Percentiles rank a stretch among this genome's conserved stretches.
Evolutionary conservation across 2,797 vertebrate species (phyloP).

Genomic region (Sternarchorhynchus goeldii): DNA sequence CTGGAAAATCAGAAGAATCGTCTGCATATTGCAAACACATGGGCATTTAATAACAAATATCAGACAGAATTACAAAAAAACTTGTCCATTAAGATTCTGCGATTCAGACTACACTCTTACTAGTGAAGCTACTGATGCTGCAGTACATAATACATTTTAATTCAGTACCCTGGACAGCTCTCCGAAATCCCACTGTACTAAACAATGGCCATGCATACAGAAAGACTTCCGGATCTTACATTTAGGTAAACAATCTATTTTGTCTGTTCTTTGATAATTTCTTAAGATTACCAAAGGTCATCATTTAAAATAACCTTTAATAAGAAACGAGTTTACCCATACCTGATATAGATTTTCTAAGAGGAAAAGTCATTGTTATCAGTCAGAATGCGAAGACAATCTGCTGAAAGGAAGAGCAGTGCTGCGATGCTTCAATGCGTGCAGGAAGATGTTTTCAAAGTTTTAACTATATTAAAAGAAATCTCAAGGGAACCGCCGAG

Average conservation of each 20-base stretch:
- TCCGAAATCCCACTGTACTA: neutral
- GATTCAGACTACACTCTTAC: neutral
- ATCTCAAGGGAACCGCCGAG: slow-evolving; percentile 86
- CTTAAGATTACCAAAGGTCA: neutral
- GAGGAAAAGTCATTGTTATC: slow-evolving; percentile 88
- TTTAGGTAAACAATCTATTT: neutral
- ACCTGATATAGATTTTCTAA: slow-evolving; percentile 96
- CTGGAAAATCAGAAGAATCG: too few relatives aligned
- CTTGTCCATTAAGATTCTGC: too few relatives aligned
- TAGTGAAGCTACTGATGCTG: neutral
- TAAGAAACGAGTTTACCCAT: slow-evolving; percentile 67
- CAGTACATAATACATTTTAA: neutral
- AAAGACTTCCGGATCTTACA: neutral
- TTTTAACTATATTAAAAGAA: slow-evolving; percentile 91
- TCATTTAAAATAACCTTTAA: neutral
- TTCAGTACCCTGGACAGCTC: slow-evolving; percentile 78
- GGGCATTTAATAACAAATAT: too few relatives aligned
- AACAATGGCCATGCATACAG: neutral
- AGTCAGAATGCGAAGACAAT: slow-evolving; percentile 55
- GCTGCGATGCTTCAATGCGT: slow-evolving; percentile 55
- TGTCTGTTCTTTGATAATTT: neutral
- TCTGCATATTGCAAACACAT: neutral
- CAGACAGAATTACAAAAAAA: too few relatives aligned
- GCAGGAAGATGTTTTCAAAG: slow-evolving; percentile 81
- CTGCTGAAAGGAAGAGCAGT: slow-evolving; percentile 40